Evolutionary conservation across 2,888 invertebrate genomes (phyloP).

Genomic region (Andrena flavipes): DNA sequence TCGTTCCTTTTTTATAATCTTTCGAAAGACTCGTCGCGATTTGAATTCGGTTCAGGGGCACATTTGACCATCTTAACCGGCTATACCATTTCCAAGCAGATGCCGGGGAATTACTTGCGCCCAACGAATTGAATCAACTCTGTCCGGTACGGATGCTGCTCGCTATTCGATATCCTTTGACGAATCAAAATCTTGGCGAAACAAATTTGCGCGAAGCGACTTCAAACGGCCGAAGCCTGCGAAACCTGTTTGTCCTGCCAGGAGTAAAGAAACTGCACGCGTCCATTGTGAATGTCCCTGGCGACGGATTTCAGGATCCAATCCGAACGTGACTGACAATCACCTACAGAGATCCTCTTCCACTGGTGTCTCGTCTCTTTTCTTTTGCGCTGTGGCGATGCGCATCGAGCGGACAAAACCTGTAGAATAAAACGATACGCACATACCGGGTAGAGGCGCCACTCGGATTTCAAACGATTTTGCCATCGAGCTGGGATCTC

Average conservation of each 20-base stretch:
- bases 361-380: neutral
- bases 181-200: neutral
- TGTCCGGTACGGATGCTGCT: too few relatives aligned
- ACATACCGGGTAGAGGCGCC: neutral
- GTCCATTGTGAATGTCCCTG: constrained; percentile 30
- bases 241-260: neutral
- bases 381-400: neutral
- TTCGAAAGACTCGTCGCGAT: too few relatives aligned
- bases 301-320: constrained; percentile 34
- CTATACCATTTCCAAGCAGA: too few relatives aligned
- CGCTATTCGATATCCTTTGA: neutral
- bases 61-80: too few relatives aligned
- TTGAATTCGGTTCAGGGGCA: too few relatives aligned
- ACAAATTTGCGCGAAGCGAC: neutral
- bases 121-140: too few relatives aligned
- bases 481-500: constrained; percentile 35
- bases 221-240: constrained; percentile 16
- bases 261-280: constrained; percentile 37
- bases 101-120: too few relatives aligned
- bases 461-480: constrained; percentile 58
- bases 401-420: neutral
- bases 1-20: too few relatives aligned
- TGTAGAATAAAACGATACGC: neutral
- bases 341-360: constrained; percentile 23
- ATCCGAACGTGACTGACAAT: constrained; percentile 50